phyloP scores from a whole-genome alignment of 2,888 invertebrate species.

The Phyto melanocephala region DNA sequence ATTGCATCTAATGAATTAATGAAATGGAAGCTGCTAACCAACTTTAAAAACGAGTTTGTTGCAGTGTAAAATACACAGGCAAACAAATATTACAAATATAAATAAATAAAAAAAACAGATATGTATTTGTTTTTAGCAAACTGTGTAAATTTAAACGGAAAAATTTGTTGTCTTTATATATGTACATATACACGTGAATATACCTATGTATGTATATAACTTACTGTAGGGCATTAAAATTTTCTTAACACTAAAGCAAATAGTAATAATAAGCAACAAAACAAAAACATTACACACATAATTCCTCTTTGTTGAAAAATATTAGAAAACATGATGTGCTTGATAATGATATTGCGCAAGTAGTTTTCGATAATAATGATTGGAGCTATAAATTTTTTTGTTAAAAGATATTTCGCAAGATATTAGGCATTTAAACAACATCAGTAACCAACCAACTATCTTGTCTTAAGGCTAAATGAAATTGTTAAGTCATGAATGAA shows the following conservation, averaged over 20 bases:
- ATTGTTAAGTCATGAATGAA: conserved; percentile 62
- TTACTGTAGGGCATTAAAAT: too few relatives aligned
- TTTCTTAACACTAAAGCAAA: too few relatives aligned
- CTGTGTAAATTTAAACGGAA: conserved; percentile 45
- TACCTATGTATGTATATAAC: too few relatives aligned
- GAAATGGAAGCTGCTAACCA: conserved; percentile 60
- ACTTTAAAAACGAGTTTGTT: conserved; percentile 56
- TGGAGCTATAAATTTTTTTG: conserved; percentile 1
- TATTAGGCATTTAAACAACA: conserved; percentile 6
- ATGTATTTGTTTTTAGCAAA: conserved; percentile 25
- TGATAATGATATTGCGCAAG: conserved; percentile 57
- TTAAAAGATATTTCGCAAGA: conserved; percentile 1
- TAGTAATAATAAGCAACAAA: neutral
- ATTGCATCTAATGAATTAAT: conserved; percentile 56
- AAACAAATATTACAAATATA: neutral
- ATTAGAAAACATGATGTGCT: conserved; percentile 49
- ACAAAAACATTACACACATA: neutral
- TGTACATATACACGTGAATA: too few relatives aligned
- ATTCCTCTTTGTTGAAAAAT: conserved; percentile 17
- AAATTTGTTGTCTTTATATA: conserved; percentile 29
- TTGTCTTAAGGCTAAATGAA: conserved; percentile 49
- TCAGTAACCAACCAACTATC: conserved; percentile 3
- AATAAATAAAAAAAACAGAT: neutral
- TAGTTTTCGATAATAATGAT: conserved; percentile 42
- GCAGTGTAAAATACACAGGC: conserved; percentile 11